Conservation (phyloP, 2,888 invertebrate species). For the Callosobruchus maculatus region DNA sequence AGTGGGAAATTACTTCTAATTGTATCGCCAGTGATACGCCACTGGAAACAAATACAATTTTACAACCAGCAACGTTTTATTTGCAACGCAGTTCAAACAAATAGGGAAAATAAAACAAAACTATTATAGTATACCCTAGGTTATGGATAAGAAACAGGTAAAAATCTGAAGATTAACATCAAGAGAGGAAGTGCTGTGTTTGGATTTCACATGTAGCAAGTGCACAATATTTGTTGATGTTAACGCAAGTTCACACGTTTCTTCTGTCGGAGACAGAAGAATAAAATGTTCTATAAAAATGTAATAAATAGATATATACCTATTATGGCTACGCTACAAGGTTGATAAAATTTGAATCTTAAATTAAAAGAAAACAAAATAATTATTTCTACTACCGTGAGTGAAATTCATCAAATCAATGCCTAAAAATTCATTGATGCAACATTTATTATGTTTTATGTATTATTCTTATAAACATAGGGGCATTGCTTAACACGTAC, state of each 20-base stretch:
- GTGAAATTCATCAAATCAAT: too few relatives aligned
- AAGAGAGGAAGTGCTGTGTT: conserved; percentile 8
- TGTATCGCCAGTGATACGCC: background rate
- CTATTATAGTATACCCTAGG: background rate
- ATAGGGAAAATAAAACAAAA: background rate
- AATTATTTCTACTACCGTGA: too few relatives aligned
- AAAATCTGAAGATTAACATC: conserved; percentile 4
- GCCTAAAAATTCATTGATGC: too few relatives aligned
- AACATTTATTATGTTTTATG: too few relatives aligned
- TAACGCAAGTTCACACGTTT: background rate
- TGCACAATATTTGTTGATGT: background rate
- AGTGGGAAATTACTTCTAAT: too few relatives aligned
- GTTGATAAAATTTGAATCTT: too few relatives aligned
- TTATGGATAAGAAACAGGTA: background rate
- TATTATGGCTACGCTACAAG: too few relatives aligned
- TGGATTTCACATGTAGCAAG: conserved; percentile 8
- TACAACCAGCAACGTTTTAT: background rate
- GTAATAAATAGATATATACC: too few relatives aligned
- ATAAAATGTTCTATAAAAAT: too few relatives aligned
- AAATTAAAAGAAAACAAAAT: too few relatives aligned
- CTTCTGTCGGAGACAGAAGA: background rate
- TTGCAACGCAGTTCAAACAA: background rate
- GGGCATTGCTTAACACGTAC: too few relatives aligned
- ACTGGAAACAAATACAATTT: background rate
- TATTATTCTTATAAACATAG: too few relatives aligned